A percentile compares a stretch with the other conserved stretches of the same genome.
Conservation (phyloP, 2,113 vertebrate species). For the Myiozetetes cayanensis region DNA sequence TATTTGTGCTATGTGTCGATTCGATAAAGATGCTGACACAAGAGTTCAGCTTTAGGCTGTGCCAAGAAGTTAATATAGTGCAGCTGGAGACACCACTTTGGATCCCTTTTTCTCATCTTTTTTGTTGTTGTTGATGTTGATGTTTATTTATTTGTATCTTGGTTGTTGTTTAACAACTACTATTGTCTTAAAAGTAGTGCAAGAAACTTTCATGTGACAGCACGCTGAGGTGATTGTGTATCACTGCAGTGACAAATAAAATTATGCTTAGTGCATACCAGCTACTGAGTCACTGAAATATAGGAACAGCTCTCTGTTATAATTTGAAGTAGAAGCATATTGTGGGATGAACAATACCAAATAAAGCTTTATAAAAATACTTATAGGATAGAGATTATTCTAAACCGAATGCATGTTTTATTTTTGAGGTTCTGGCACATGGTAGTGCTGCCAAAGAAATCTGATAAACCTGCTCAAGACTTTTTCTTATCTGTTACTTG, state of each 20-base stretch:
- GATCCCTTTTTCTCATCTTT: background rate
- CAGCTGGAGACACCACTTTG: background rate
- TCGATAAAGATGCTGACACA: background rate
- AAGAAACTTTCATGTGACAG: background rate
- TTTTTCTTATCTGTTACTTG: background rate
- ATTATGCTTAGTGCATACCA: background rate
- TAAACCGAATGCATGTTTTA: background rate
- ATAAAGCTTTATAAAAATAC: background rate
- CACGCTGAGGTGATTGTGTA: background rate
- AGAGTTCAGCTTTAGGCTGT: background rate
- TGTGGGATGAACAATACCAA: background rate
- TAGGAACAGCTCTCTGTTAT: background rate
- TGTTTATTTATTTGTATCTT: background rate
- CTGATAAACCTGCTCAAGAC: background rate
- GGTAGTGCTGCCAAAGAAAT: background rate
- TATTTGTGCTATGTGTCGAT: fast-evolving
- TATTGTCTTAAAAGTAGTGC: background rate
- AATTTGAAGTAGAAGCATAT: background rate
- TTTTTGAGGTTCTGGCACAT: background rate
- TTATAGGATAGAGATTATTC: background rate
- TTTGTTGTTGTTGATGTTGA: fast-evolving
- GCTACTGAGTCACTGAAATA: background rate
- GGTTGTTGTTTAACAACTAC: background rate
- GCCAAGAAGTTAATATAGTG: background rate
- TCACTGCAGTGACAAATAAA: background rate